Evolutionary conservation across 2,888 invertebrate genomes (phyloP).

Genomic region (Amblyteles armatorius): DNA sequence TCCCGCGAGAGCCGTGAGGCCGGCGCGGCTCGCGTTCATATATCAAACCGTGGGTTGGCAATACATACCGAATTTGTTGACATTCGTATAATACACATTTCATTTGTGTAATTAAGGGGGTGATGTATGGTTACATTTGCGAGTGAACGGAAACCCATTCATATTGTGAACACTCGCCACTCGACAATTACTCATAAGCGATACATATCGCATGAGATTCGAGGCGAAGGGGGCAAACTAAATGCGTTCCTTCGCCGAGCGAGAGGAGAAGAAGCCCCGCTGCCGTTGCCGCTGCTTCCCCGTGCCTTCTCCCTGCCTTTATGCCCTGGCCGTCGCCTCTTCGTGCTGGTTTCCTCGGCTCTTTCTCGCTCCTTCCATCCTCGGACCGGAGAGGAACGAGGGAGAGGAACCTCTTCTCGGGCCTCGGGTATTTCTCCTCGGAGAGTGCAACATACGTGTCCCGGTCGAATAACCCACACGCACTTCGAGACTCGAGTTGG

Average conservation of each 20-base stretch:
- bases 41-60: constrained; percentile 66
- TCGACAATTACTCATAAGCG: constrained; percentile 80
- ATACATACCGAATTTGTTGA: constrained; percentile 78
- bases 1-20: constrained; percentile 10
- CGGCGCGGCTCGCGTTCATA: constrained; percentile 56
- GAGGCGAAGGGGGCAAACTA: constrained; percentile 69
- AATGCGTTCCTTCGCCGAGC: constrained; percentile 66
- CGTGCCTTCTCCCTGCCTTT: constrained; percentile 30
- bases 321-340: constrained; percentile 46
- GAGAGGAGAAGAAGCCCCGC: constrained; percentile 57
- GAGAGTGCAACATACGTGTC: constrained; percentile 42
- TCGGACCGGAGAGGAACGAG: not conserved
- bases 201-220: constrained; percentile 78
- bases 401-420: constrained; percentile 30
- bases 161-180: constrained; percentile 80
- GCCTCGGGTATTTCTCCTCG: constrained; percentile 54
- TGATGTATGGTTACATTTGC: constrained; percentile 81
- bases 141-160: constrained; percentile 80
- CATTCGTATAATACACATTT: constrained; percentile 80
- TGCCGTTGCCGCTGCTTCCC: constrained; percentile 36
- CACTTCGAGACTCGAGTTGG: constrained; percentile 50
- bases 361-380: constrained; percentile 59
- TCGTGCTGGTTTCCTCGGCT: constrained; percentile 59
- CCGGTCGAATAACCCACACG: constrained; percentile 61
- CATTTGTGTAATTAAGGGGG: constrained; percentile 81